phyloP scores from a whole-genome alignment of 2,797 vertebrate species.

The Sebastes hubbsi region DNA sequence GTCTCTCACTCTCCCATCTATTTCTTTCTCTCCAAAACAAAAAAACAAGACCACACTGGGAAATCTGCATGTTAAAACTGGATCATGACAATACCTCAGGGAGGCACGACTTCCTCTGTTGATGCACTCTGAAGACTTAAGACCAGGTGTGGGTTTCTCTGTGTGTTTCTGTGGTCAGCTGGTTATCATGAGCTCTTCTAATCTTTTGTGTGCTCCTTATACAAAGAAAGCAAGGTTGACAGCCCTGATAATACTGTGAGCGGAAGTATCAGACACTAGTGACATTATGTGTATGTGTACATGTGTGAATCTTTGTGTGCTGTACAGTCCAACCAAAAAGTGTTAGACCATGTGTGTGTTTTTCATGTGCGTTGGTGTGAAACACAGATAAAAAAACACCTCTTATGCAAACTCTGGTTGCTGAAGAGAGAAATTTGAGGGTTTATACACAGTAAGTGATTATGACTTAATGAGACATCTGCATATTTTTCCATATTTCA shows the following conservation, averaged over 20 bases:
- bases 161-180: conserved; percentile 2
- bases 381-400: conserved; percentile 21
- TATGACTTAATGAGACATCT: conserved; percentile 5
- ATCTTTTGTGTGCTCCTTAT: conserved; percentile 19
- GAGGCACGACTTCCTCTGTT: conserved; percentile 35
- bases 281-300: not conserved
- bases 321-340: not conserved
- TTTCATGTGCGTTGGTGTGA: conserved; percentile 24
- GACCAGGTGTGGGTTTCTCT: not conserved
- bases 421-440: conserved; percentile 4
- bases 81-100: conserved; percentile 21
- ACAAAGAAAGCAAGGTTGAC: conserved; percentile 22
- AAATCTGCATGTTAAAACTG: conserved; percentile 33
- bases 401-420: not conserved
- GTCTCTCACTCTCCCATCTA: not conserved
- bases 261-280: not conserved
- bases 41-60: not conserved
- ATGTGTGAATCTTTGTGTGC: not conserved
- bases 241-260: conserved; percentile 32
- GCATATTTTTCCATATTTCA: not conserved
- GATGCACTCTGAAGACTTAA: not conserved
- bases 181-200: conserved; percentile 22
- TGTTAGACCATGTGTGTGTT: not conserved
- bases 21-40: not conserved
- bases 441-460: not conserved